These are phyloP conservation scores for Scaptodrosophila latifasciaeformis DNA, from an alignment of 2,888 invertebrate species.

Conservation along the genomic window DNA sequence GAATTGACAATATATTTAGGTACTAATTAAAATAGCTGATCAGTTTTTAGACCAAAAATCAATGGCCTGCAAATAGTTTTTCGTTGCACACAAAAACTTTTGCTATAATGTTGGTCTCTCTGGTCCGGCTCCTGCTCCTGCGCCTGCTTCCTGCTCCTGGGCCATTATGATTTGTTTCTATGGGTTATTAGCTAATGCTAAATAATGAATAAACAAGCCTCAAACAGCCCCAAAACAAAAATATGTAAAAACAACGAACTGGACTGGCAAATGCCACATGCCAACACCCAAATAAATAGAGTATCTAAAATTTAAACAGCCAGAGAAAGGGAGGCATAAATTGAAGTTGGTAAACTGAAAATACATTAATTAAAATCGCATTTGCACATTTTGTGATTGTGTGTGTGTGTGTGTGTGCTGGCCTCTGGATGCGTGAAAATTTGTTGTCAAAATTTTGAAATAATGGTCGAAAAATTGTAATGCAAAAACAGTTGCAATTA, in stretches of 20 bases:
- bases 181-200: not conserved
- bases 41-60: too few species aligned
- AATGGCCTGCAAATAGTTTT: too few species aligned
- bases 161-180: not conserved
- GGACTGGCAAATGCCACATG: constrained; percentile 2
- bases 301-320: not conserved
- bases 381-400: constrained; percentile 13
- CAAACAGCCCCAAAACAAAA: not conserved
- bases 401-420: too few species aligned
- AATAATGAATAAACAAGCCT: constrained; percentile 15
- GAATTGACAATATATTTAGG: too few species aligned
- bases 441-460: not conserved
- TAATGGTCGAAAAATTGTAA: too few species aligned
- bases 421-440: not conserved
- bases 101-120: too few species aligned
- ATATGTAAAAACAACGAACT: not conserved
- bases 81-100: too few species aligned
- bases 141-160: too few species aligned
- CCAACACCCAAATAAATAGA: constrained; percentile 8
- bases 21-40: too few species aligned
- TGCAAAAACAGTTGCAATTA: too few species aligned
- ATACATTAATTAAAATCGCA: constrained; percentile 40
- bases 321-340: not conserved
- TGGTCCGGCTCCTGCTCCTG: too few species aligned
- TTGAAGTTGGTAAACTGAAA: constrained; percentile 8